Evolutionary conservation across 2,888 invertebrate species (phyloP).

Genomic region (Melanchra persicariae): DNA sequence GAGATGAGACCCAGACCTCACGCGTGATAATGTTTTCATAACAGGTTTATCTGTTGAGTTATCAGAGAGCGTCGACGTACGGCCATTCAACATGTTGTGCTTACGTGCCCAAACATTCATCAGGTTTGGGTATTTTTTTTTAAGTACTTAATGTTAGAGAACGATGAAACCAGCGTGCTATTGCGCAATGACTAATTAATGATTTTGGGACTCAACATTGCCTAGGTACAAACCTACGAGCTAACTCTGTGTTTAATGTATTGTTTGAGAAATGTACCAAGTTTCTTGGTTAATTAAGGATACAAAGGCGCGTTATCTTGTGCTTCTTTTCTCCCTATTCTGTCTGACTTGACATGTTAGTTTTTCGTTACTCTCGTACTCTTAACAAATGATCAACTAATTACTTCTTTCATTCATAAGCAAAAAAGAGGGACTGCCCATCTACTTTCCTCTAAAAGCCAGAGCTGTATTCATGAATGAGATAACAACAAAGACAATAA

Average conservation of each 20-base stretch:
- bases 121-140: conserved; percentile 15
- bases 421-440: background rate
- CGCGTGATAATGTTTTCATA: conserved; percentile 36
- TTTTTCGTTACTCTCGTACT: conserved; percentile 41
- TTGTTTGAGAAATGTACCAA: conserved; percentile 53
- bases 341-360: conserved; percentile 30
- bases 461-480: background rate
- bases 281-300: conserved; percentile 60
- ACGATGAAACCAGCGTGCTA: conserved; percentile 16
- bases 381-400: conserved; percentile 24
- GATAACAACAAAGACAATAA: background rate
- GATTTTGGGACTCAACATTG: conserved; percentile 6
- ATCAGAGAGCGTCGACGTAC: conserved; percentile 40
- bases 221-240: conserved; percentile 23
- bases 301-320: conserved; percentile 49
- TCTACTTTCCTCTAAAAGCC: background rate
- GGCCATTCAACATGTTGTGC: conserved; percentile 42
- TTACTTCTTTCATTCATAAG: conserved; percentile 1
- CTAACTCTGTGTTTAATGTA: conserved; percentile 17
- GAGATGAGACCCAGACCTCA: background rate
- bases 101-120: conserved; percentile 35
- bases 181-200: conserved; percentile 28
- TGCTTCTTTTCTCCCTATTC: conserved; percentile 25
- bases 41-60: conserved; percentile 51
- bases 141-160: conserved; percentile 9